Base-by-base conservation (phyloP, 2,888 invertebrate species). In the Chrysolina haemoptera region DNA sequence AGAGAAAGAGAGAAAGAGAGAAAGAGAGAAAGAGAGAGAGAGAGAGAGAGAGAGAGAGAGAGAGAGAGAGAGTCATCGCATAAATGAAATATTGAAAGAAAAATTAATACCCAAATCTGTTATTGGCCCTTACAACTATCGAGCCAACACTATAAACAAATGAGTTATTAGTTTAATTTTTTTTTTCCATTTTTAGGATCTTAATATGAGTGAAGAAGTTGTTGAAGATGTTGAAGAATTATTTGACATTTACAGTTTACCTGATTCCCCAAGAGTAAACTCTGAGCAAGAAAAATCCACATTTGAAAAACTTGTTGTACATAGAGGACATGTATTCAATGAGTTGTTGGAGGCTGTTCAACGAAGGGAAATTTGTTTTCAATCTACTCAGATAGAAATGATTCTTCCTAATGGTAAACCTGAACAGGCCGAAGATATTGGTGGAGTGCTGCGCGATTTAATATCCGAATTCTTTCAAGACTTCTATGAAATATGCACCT, bases 401-500 rank as follows among this genome's bases (percentile, higher is more conserved):
- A 64, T 73, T 68, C 66, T 73, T 53, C 66, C 73, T 16, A 70
- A 70, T 27, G 27, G 64, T 46, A 64, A 22, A 18, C 48, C 63
- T 27, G 70, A 70, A 70, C 46, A 63, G 48, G 55, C 27, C 16
- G 70, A 63, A 70, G 50, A 70, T 40, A 48, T 63, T 27, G 70
- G 63, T 22, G 75, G 72, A 43, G 72, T 75, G 43, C 59, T 75
- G 50, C 48, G 72, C 27, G 72, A 75, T 66, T 53, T 65, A n/a
- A 66, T 75, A 55, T 53, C 69, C 10, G 73, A 76, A 67, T 76
- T 76, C 50, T 74, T 55, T 35, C 53, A 14, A 50, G 62, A 73
- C 27, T 76, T 74, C 66, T 76, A 76, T 65, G 73, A 68, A 68
- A 64, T 48, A 43, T 76, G 76, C 66, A 76, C 65, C 63, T 64